Base-by-base conservation (phyloP, 92 coral and sea anemone species). In the Actinostola sp. region DNA sequence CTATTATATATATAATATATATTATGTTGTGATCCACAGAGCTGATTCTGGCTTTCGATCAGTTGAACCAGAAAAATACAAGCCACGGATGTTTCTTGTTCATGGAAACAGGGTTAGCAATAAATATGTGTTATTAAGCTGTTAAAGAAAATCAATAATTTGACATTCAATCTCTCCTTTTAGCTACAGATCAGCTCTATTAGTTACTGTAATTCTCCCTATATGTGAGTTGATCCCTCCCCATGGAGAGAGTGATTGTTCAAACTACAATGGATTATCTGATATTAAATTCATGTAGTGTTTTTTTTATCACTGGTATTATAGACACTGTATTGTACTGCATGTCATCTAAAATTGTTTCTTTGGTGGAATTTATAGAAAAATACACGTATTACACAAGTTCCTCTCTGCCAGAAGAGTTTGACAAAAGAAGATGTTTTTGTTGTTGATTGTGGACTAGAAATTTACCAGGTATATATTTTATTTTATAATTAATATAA, bases 1-100 rank as follows among this genome's bases (percentile, higher is more conserved):
- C n/a, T n/a, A n/a, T n/a, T n/a, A n/a, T n/a, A n/a, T n/a, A n/a
- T n/a, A n/a, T n/a, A n/a, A n/a, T n/a, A n/a, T n/a, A n/a, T n/a
- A n/a, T n/a, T n/a, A n/a, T n/a, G n/a, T n/a, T n/a, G n/a, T n/a
- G n/a, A n/a, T n/a, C n/a, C n/a, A n/a, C 63, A 92, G 95, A 0
- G 97, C 92, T 38, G 95, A 82, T 5, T 28, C 88, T 52, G 97
- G 97, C 48, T 92, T 92, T 78, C 80, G 88, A 3, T 72, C 82
- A 20, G 97, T 92, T 24, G 84, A 79, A 67, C 94, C 97, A 1
- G 54, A 65, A 29, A 27, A 42, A 11, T 45, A 65, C 23, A 13
- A 42, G 1, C 71, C 71, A 8, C 54, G 24, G 0, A 23, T 65
- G 21, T 44, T 65, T 5, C 81, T 73, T 39, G 82, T 92, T 46